Conservation (phyloP, 1,140 invertebrate genomes). For the Cephus cinctus region DNA sequence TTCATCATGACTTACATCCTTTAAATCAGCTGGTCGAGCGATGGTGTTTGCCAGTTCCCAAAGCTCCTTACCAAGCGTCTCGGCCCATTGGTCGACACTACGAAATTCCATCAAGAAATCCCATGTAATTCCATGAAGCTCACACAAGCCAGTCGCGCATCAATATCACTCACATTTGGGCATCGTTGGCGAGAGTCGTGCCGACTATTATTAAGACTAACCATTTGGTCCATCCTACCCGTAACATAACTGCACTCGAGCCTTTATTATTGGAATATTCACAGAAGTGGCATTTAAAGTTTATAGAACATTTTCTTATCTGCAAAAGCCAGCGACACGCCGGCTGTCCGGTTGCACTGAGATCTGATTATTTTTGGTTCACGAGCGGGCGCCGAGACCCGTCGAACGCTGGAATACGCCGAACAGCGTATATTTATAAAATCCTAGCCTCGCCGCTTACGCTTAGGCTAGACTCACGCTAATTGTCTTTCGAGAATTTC, state of each 20-base stretch:
- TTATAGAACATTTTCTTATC: background rate
- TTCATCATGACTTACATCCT: conserved; percentile 52
- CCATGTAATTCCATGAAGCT: background rate
- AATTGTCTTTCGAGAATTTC: background rate
- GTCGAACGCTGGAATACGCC: conserved; percentile 13
- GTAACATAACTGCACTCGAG: too few species aligned
- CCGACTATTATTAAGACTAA: background rate
- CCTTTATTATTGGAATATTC: too few species aligned
- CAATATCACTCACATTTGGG: conserved; percentile 34
- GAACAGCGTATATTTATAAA: conserved; percentile 38
- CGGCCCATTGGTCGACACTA: conserved; percentile 63
- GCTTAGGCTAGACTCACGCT: conserved; percentile 1
- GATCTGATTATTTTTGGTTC: conserved; percentile 31
- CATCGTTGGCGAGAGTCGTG: conserved; percentile 22
- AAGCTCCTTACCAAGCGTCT: conserved; percentile 61
- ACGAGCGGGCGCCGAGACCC: conserved; percentile 12
- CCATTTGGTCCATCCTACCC: background rate
- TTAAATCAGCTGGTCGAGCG: conserved; percentile 62
- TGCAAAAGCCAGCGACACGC: background rate
- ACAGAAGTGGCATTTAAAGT: too few species aligned
- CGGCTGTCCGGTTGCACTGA: background rate
- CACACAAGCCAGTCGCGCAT: background rate
- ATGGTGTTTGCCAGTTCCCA: conserved; percentile 62
- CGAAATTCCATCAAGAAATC: conserved; percentile 13
- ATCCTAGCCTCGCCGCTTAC: conserved; percentile 16